Conservation (phyloP, 2,888 invertebrate species). For the Eupithecia dodoneata region DNA sequence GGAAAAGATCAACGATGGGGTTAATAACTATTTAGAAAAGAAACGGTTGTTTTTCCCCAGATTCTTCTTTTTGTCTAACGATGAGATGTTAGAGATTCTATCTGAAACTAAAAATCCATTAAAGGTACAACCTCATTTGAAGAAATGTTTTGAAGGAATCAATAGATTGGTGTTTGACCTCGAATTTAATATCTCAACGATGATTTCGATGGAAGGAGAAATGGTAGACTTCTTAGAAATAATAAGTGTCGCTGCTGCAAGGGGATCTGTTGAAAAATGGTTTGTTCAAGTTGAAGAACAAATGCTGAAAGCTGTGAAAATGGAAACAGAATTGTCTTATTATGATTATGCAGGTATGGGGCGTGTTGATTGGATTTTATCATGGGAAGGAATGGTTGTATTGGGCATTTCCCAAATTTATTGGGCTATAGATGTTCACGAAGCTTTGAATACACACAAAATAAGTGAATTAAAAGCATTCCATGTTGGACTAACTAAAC, state of each 20-base stretch:
- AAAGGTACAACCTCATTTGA: slow-evolving; percentile 92
- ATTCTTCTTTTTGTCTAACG: slow-evolving; percentile 96
- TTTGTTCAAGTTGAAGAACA: slow-evolving; percentile 91
- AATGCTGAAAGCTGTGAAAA: slow-evolving; percentile 89
- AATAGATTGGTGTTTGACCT: slow-evolving; percentile 89
- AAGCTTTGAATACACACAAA: slow-evolving; percentile 85
- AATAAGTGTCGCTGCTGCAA: slow-evolving; percentile 88
- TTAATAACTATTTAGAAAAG: slow-evolving; percentile 92
- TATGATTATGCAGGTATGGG: slow-evolving; percentile 84
- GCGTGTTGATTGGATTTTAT: slow-evolving; percentile 88
- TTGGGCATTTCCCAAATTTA: slow-evolving; percentile 91
- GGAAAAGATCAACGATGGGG: slow-evolving; percentile 92
- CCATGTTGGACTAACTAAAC: slow-evolving; percentile 81
- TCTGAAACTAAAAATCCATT: slow-evolving; percentile 95
- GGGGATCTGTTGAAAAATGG: slow-evolving; percentile 95
- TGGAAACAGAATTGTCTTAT: slow-evolving; percentile 87
- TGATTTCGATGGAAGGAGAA: slow-evolving; percentile 91
- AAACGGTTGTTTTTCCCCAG: slow-evolving; percentile 93
- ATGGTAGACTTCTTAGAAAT: slow-evolving; percentile 85
- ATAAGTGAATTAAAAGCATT: slow-evolving; percentile 83
- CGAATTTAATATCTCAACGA: slow-evolving; percentile 88
- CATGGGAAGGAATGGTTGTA: slow-evolving; percentile 93
- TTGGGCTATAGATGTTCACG: slow-evolving; percentile 92
- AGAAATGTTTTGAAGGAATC: slow-evolving; percentile 95
- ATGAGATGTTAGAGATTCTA: slow-evolving; percentile 95